phyloP scores from a whole-genome alignment of 2,888 invertebrate species.

The Polydrusus cervinus region DNA sequence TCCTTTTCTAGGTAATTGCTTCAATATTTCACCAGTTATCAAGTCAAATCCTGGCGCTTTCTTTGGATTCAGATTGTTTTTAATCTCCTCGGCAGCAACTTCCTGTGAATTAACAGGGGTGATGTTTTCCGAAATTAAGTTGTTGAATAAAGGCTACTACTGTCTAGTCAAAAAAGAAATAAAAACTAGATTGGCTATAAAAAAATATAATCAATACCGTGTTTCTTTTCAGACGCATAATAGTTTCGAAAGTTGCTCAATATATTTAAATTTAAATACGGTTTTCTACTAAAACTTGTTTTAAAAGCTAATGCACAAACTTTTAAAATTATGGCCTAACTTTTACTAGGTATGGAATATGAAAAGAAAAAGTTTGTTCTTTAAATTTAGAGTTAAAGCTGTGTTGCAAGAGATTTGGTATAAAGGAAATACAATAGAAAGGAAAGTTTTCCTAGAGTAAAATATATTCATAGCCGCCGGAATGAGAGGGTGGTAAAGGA shows the following conservation, averaged over 20 bases:
- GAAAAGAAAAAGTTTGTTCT: conserved; percentile 4
- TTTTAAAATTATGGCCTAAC: conserved; percentile 6
- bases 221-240: background rate
- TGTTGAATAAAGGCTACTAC: too few species aligned
- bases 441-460: background rate
- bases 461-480: too few species aligned
- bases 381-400: background rate
- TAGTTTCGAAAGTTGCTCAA: background rate
- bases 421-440: background rate
- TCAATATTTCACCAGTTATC: too few species aligned
- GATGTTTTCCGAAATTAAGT: too few species aligned
- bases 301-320: conserved; percentile 11
- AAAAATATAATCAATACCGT: background rate
- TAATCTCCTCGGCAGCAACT: too few species aligned
- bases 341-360: background rate
- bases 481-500: too few species aligned
- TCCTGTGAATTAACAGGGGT: too few species aligned
- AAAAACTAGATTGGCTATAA: background rate
- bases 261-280: conserved; percentile 13
- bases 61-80: too few species aligned
- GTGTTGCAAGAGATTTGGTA: conserved; percentile 7
- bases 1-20: too few species aligned
- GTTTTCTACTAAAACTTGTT: conserved; percentile 13
- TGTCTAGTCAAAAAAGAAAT: too few species aligned
- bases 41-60: too few species aligned